Base-by-base conservation (phyloP, 2,888 invertebrate genomes). In the Seira ritae region DNA sequence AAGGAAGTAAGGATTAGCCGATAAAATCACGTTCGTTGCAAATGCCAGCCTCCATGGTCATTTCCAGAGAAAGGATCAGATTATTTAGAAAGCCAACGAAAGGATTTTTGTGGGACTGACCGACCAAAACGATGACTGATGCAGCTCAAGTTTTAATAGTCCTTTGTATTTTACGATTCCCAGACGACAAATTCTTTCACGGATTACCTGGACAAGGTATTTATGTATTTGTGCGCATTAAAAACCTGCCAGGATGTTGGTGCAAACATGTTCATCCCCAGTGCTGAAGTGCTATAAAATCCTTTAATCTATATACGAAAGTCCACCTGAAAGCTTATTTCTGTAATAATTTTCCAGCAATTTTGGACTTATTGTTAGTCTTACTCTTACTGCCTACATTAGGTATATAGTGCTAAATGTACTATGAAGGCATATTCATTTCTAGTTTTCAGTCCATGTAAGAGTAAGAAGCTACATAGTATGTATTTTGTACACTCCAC, bases 121-220 rank as follows among this genome's bases (percentile, higher is more conserved):
- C 8, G 31, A 31, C 31, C 31, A 31, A 31, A 31, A 31, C 3
- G 31, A 31, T 31, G 31, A 12, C 6, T 55, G 15, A 23, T 66
- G 66, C 3, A 6, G 23, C 3, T 71, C 0, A 19, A 50, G 6
- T 20, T 24, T 70, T 70, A 46, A 55, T 55, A 76, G 19, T 37
- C 55, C 76, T 70, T 60, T 71, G 46, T 46, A 70, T 78, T 78
- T 78, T 78, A 78, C 66, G 71, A 71, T 65, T 65, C 71, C 24
- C 71, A 78, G 78, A 78, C 78, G 78, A 78, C 78, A 78, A 78
- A 78, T 78, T 78, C 71, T 24, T 78, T 22, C 10, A n/a, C 23
- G 50, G 71, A 71, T 78, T 78, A 67, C 50, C 2, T 55, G 55
- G 55, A 31, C 31, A 31, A 31, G 31, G 31, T 31, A 31, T 31